Conservation (phyloP, 2,888 invertebrate genomes). For the Tortricodes alternella region DNA sequence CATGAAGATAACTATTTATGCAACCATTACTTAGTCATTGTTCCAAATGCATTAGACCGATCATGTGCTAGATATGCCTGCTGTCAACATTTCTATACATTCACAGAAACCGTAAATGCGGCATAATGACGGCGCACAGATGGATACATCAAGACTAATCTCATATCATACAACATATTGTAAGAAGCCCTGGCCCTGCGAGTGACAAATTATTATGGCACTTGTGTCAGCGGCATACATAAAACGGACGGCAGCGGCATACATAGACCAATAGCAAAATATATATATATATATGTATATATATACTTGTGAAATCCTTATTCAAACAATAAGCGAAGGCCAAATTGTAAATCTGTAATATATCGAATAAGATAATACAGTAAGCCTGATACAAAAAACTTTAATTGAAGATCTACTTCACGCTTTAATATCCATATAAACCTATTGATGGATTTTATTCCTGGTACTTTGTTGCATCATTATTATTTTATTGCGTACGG, state of each 20-base stretch:
- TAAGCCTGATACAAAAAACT: neutral
- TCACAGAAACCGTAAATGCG: conserved; percentile 1
- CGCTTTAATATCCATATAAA: conserved; percentile 4
- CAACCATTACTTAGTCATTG: neutral
- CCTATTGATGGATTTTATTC: neutral
- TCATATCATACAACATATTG: conserved; percentile 9
- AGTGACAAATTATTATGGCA: conserved; percentile 15
- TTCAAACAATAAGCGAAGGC: conserved; percentile 6
- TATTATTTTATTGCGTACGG: conserved; percentile 9
- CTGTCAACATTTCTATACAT: neutral
- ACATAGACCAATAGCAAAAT: neutral
- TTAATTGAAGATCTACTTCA: neutral
- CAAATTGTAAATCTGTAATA: conserved; percentile 12
- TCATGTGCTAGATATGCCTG: neutral
- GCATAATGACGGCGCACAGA: neutral
- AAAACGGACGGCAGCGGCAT: conserved; percentile 10
- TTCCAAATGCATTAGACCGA: neutral
- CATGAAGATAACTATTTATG: neutral
- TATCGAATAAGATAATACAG: conserved; percentile 10
- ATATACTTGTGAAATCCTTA: conserved; percentile 15
- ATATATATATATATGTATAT: neutral
- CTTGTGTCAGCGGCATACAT: conserved; percentile 3
- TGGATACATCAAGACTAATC: conserved; percentile 7
- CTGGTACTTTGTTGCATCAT: conserved; percentile 1
- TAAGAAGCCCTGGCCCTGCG: neutral